Evolutionary conservation across 2,797 vertebrate species (phyloP), one percentile per base, ranked within the genome.

Genomic region (Muraenolepis orangiensis): DNA sequence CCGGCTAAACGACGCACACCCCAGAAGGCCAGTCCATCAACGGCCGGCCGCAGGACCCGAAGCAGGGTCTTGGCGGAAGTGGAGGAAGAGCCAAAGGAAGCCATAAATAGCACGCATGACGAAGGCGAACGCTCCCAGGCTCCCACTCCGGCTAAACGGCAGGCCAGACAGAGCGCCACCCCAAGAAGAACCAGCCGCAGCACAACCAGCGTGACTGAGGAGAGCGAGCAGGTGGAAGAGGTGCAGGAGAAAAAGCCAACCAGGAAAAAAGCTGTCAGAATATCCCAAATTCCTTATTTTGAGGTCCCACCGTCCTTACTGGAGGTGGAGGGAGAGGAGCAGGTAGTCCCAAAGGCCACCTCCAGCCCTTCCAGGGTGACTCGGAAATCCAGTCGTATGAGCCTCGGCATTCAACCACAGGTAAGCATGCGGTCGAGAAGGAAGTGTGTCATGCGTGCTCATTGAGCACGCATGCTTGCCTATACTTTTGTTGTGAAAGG

Each of bases 331-430:
- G 76, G 74, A 51, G 78, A 81, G 7, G 80, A 88, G 13, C 74
- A 73, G 66, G 79, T 79, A 6, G 67, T 74, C n/a, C n/a, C 12
- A 69, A 42, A 6, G 23, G 61, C 30, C 6, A 20, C 2, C 28
- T 29, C 80, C 51, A 92, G 85, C 76, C 87, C 86, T 1, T 46
- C 80, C 72, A 88, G 87, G 66, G 73, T 70, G 6, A 90, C 90
- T 1, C 88, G 84, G 40, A 90, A 82, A 42, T 91, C 91, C 34
- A 88, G 69, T 14, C 84, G 74, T 20, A 66, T 85, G 2, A 80
- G 81, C 0, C 76, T 92, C 0, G 84, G 87, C 71, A 40, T 86
- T 34, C 87, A 85, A 75, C 91, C 91, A 75, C 73, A 89, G 38
- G 87, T 92, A 78, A 87, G 81, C 12, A 51, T 32, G 46, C 42